Percentiles rank a stretch among this genome's conserved stretches.
Evolutionary conservation across 2,888 invertebrate genomes (phyloP).

Genomic region (Agrotis clavis): DNA sequence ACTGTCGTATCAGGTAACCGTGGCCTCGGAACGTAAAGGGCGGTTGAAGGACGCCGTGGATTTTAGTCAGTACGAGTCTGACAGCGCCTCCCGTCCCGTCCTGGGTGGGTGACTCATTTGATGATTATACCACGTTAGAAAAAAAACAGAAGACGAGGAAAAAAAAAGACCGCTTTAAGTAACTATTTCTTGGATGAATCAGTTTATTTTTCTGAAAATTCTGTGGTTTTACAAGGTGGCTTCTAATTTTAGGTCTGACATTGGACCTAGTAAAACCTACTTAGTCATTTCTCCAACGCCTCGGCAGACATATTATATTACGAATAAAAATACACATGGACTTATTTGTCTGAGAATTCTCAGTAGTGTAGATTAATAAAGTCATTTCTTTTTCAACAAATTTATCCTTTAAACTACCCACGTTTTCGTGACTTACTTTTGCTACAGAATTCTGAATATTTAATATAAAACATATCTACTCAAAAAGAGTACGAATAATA

Average conservation of each 20-base stretch:
- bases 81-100: too few species aligned
- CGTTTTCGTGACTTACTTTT: background rate
- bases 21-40: too few species aligned
- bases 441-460: background rate
- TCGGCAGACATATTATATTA: background rate
- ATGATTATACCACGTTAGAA: too few species aligned
- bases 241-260: constrained; percentile 32
- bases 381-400: constrained; percentile 18
- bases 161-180: too few species aligned
- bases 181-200: background rate
- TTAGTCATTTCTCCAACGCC: background rate
- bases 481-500: too few species aligned
- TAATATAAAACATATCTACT: too few species aligned
- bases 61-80: too few species aligned
- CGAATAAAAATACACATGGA: constrained; percentile 11
- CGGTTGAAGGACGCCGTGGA: too few species aligned
- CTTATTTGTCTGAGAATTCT: constrained; percentile 1
- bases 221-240: background rate
- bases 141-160: too few species aligned
- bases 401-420: constrained; percentile 8
- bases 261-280: background rate
- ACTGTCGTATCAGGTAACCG: too few species aligned
- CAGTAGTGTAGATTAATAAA: constrained; percentile 6
- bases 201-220: constrained; percentile 10
- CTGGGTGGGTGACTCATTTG: too few species aligned